Evolutionary conservation across 2,888 invertebrate genomes (phyloP).

Genomic region (Sarcophaga variegata): DNA sequence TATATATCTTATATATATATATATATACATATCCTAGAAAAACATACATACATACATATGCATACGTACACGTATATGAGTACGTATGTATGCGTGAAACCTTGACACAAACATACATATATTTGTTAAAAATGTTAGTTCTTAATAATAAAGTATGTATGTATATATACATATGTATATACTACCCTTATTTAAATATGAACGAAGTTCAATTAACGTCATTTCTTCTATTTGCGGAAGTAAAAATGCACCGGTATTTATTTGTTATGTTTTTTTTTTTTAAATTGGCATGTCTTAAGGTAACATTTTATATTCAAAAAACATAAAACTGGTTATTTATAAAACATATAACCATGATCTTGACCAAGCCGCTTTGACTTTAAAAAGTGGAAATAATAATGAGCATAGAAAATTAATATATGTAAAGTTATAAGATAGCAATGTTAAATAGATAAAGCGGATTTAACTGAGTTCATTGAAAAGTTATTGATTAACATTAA

Average conservation of each 20-base stretch:
- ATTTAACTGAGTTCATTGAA: not conserved
- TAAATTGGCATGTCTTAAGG: slow-evolving; percentile 3
- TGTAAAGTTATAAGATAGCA: not conserved
- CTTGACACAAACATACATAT: too few species aligned
- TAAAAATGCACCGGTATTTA: slow-evolving; percentile 22
- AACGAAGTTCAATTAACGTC: not conserved
- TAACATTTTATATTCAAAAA: slow-evolving; percentile 8
- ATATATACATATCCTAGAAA: too few species aligned
- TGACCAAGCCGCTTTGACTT: slow-evolving; percentile 21
- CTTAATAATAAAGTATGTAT: too few species aligned
- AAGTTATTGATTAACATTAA: not conserved
- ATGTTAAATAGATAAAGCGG: not conserved
- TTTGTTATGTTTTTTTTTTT: not conserved
- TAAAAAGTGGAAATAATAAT: slow-evolving; percentile 10
- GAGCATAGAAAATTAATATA: not conserved
- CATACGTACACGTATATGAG: too few species aligned
- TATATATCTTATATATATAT: too few species aligned
- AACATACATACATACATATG: too few species aligned
- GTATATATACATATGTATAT: too few species aligned
- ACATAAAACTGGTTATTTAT: slow-evolving; percentile 5
- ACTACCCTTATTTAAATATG: too few species aligned
- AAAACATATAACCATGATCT: slow-evolving; percentile 16
- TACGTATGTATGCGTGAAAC: too few species aligned
- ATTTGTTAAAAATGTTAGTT: too few species aligned
- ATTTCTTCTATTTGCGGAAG: slow-evolving; percentile 19